A percentile compares a stretch with the other conserved stretches of the same genome.
Evolutionary conservation across 2,888 invertebrate species (phyloP).

Genomic region (Linnaemya vulpina): DNA sequence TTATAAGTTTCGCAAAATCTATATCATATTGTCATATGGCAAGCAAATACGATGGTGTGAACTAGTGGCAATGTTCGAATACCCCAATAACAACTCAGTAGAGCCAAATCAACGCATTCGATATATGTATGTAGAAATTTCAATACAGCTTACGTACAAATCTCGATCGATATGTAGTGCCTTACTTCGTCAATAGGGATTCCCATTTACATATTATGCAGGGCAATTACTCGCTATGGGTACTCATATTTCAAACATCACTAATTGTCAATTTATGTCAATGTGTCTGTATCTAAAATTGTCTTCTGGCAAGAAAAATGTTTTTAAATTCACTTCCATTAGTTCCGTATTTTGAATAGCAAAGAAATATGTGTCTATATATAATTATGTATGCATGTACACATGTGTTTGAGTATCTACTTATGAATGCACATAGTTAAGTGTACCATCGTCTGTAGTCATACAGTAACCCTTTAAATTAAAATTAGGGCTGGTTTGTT

Average conservation of each 20-base stretch:
- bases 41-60: too few species aligned
- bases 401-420: too few species aligned
- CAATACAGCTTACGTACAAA: too few species aligned
- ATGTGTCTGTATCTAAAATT: neutral
- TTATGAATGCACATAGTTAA: neutral
- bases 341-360: conserved; percentile 44
- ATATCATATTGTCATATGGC: too few species aligned
- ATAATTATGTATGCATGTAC: neutral
- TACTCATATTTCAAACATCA: conserved; percentile 29
- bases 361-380: neutral
- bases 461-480: conserved; percentile 56
- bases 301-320: neutral
- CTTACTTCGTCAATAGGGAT: too few species aligned
- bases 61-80: too few species aligned
- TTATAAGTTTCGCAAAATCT: too few species aligned
- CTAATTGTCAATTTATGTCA: conserved; percentile 36
- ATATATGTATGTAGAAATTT: too few species aligned
- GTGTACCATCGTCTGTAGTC: conserved; percentile 24
- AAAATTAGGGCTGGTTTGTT: conserved; percentile 59
- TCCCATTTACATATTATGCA: too few species aligned
- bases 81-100: too few species aligned
- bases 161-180: too few species aligned
- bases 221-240: neutral
- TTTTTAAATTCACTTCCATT: conserved; percentile 34
- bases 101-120: too few species aligned